Conservation (phyloP, 2,797 vertebrate species). For the Neopelma chrysocephalum region DNA sequence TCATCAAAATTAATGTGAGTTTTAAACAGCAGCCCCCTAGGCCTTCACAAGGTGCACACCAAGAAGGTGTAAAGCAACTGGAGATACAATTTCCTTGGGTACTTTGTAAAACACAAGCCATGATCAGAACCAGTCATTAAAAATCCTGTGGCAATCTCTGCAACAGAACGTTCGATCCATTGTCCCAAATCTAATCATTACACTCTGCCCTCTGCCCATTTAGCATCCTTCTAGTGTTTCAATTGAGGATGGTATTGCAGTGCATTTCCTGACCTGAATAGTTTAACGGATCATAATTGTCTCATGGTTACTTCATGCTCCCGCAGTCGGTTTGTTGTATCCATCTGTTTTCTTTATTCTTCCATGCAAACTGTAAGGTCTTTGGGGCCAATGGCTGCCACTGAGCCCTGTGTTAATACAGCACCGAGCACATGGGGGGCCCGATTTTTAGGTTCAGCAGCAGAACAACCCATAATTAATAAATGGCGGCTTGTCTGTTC, state of each 20-base stretch:
- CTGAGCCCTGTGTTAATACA: constrained; percentile 58
- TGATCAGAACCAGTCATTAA: constrained; percentile 56
- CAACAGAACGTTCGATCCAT: constrained; percentile 46
- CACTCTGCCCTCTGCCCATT: constrained; percentile 65
- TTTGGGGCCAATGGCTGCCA: constrained; percentile 21
- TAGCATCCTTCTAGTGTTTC: constrained; percentile 69
- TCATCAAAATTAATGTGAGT: not conserved
- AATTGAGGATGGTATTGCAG: constrained; percentile 57
- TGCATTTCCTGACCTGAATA: constrained; percentile 70
- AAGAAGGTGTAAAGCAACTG: not conserved
- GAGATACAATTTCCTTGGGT: not conserved
- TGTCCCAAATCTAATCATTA: constrained; percentile 66
- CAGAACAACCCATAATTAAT: constrained; percentile 65
- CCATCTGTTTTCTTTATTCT: constrained; percentile 63
- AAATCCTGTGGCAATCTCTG: constrained; percentile 58
- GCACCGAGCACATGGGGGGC: not conserved
- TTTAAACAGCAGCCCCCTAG: not conserved
- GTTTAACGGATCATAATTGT: constrained; percentile 67
- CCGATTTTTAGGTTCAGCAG: constrained; percentile 44
- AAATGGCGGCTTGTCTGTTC: constrained; percentile 59
- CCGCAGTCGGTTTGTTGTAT: constrained; percentile 25
- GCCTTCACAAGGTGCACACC: not conserved
- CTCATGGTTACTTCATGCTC: constrained; percentile 64
- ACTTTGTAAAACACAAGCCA: not conserved
- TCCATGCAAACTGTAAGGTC: constrained; percentile 58